These are phyloP conservation scores for Alces alces DNA, from an alignment of 2,113 vertebrate species.

Conservation along the genomic window DNA sequence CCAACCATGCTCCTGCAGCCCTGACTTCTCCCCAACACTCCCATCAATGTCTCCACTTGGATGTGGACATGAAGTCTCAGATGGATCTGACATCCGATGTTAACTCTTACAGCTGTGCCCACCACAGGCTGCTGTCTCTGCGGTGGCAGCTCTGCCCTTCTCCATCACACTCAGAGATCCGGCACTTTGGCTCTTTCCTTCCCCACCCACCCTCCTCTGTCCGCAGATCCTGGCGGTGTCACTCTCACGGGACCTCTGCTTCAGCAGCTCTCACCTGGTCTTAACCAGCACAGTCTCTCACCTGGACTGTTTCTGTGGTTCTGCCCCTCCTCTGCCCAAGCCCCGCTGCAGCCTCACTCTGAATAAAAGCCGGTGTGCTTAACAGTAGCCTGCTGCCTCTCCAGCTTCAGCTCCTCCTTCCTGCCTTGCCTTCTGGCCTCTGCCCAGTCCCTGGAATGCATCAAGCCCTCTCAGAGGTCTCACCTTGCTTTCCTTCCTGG, in stretches of 20 bases:
- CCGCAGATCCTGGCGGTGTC: background rate
- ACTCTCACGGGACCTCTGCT: background rate
- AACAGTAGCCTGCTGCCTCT: background rate
- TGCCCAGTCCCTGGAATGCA: fast-evolving
- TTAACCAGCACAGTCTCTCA: background rate
- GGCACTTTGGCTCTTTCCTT: background rate
- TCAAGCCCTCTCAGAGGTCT: too few relatives aligned
- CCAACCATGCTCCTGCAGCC: background rate
- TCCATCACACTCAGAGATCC: background rate
- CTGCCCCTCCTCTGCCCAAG: background rate
- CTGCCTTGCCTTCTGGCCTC: background rate
- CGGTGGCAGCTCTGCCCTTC: background rate
- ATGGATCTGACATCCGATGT: background rate
- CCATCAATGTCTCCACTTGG: background rate
- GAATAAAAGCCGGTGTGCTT: background rate
- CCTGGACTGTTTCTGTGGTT: background rate
- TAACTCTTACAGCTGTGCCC: too few relatives aligned
- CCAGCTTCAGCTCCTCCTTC: background rate
- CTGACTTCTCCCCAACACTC: fast-evolving
- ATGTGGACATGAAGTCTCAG: background rate
- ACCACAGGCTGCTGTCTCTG: background rate
- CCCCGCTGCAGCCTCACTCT: background rate
- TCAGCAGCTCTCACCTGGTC: background rate
- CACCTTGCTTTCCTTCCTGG: background rate
- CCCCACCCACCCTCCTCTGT: background rate